Conservation (phyloP, 2,113 vertebrate species). For the Fukomys damarensis region DNA sequence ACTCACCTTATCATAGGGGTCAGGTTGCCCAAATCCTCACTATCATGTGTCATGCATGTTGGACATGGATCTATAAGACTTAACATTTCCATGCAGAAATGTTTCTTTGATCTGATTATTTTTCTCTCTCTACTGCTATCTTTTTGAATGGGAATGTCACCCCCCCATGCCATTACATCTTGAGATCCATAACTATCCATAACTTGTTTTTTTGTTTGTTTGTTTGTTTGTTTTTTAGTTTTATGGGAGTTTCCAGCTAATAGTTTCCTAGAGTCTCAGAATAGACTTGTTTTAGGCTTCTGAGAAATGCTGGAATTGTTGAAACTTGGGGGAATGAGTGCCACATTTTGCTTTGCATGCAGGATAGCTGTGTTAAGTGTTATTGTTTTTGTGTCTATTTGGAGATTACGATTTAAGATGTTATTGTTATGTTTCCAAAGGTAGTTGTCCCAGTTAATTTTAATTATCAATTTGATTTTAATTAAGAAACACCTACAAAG, state of each 20-base stretch:
- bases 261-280: background rate
- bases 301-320: background rate
- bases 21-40: background rate
- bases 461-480: background rate
- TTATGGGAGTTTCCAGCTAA: background rate
- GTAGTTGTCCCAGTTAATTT: background rate
- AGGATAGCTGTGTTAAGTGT: background rate
- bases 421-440: background rate
- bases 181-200: background rate
- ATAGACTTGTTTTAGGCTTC: background rate
- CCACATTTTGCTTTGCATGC: background rate
- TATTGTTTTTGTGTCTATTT: background rate
- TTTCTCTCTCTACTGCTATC: background rate
- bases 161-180: background rate
- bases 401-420: background rate
- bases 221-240: too few relatives aligned
- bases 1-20: background rate
- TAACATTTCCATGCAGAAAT: background rate
- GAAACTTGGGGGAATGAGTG: background rate
- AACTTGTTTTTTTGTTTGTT: background rate
- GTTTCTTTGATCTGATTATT: background rate
- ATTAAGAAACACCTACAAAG: background rate
- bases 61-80: background rate
- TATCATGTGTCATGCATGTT: background rate
- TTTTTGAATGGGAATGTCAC: background rate